phyloP scores from a whole-genome alignment of 2,888 invertebrate species.

The Furcula furcula region DNA sequence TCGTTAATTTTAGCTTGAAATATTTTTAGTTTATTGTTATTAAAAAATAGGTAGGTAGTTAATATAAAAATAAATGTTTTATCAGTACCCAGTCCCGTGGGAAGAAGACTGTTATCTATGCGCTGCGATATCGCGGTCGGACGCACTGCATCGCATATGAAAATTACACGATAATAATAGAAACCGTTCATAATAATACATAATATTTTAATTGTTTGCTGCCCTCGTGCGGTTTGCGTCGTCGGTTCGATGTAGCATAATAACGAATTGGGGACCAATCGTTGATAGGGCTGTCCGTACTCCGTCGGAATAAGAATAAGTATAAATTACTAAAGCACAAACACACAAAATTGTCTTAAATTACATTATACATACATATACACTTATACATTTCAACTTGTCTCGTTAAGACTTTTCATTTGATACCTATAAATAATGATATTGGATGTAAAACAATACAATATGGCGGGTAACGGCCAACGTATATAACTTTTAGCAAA shows the following conservation, averaged over 20 bases:
- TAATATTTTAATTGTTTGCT: constrained; percentile 62
- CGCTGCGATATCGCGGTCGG: constrained; percentile 50
- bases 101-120: constrained; percentile 65
- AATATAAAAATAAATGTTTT: constrained; percentile 17
- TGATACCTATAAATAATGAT: too few species aligned
- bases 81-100: constrained; percentile 60
- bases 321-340: too few species aligned
- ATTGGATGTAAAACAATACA: too few species aligned
- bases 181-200: constrained; percentile 34
- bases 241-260: constrained; percentile 51
- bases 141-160: constrained; percentile 39
- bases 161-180: constrained; percentile 55
- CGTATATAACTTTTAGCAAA: too few species aligned
- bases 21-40: too few species aligned
- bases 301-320: too few species aligned
- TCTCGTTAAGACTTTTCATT: too few species aligned
- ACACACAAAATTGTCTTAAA: too few species aligned
- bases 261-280: constrained; percentile 51
- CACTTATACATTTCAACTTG: too few species aligned
- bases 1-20: too few species aligned
- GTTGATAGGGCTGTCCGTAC: constrained; percentile 4
- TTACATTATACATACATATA: too few species aligned
- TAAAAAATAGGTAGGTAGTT: constrained; percentile 2
- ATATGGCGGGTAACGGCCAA: too few species aligned
- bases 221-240: constrained; percentile 59